Base-by-base conservation (phyloP, 2,888 invertebrate species). In the Eilema caniola region DNA sequence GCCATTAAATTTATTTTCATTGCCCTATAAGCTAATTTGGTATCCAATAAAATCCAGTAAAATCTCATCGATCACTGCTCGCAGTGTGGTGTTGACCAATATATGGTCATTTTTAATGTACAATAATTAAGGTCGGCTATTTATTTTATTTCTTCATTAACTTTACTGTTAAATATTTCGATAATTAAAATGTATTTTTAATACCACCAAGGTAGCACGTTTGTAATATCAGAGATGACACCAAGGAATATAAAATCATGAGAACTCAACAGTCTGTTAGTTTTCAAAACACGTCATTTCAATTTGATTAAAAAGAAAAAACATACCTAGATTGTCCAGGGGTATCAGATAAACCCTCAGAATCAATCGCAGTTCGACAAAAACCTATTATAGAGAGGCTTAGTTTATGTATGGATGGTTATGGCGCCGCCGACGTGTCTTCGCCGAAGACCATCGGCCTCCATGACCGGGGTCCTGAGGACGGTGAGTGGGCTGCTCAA, bases 61-160 rank as follows among this genome's bases (percentile, higher is more conserved):
- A 68, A 70, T 72, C 73, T 31, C 72, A 80, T 81, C 68, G 61
- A 78, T 81, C 78, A 79, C 25, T 12, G 66, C 23, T 75, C 73
- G 62, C 68, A 75, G 72, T 59, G 37, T 20, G 33, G n/a, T n/a
- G 69, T 25, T 69, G 66, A 68, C 57, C 53, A 71, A 62, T 56
- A n/a, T 71, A 67, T 76, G 69, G 67, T 70, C 75, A 75, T 70
- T 70, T 69, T 59, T 56, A 69, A 75, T 62, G 78, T 69, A 74
- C 65, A 66, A 71, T 74, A 79, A 77, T 77, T 75, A 71, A 75
- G 60, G 41, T 14, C 47, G 59, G 53, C 23, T 61, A 76, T 81
- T 75, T 76, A 78, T 81, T 78, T 78, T 66, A 60, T 60, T 63
- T 62, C 23, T 24, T 11, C 71, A 66, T 73, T 70, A 72, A 65